Conservation (phyloP, 1,140 invertebrate genomes). For the Drosophila burlai region DNA sequence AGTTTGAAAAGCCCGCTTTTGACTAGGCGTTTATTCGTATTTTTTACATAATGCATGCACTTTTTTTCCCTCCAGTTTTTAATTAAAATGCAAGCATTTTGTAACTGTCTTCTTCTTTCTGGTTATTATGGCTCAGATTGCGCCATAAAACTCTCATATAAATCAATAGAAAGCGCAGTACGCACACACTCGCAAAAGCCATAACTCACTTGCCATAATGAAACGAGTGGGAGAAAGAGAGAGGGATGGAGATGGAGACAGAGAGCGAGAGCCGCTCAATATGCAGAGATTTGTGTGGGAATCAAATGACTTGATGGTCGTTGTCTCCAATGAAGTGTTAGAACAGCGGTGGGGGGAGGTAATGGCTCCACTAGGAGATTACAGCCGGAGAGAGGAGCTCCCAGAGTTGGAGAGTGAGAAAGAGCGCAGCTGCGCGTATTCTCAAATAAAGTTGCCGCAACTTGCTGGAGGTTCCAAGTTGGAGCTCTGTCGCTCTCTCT, state of each 20-base stretch:
- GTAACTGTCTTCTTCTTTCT: conserved; percentile 40
- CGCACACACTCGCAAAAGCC: conserved; percentile 33
- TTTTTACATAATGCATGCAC: conserved; percentile 34
- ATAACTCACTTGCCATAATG: conserved; percentile 79
- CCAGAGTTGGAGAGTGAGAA: conserved; percentile 11
- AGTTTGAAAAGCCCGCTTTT: conserved; percentile 9
- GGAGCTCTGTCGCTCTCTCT: conserved; percentile 37
- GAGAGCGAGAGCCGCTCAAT: conserved; percentile 51
- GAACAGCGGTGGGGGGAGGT: conserved; percentile 49
- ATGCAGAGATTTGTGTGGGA: conserved; percentile 80
- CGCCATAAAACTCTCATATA: conserved; percentile 79
- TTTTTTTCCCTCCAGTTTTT: conserved; percentile 20
- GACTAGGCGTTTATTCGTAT: conserved; percentile 1
- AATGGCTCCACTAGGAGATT: conserved; percentile 47
- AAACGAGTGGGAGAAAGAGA: conserved; percentile 27
- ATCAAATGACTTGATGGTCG: conserved; percentile 75
- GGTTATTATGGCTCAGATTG: conserved; percentile 68
- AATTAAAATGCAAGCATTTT: conserved; percentile 56
- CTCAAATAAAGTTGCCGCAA: conserved; percentile 64
- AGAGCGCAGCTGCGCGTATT: conserved; percentile 54
- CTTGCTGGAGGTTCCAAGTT: conserved; percentile 42
- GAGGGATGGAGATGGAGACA: conserved; percentile 6
- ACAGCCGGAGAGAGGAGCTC: conserved; percentile 10
- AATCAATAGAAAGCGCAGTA: conserved; percentile 80
- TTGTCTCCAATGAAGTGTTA: conserved; percentile 82